Evolutionary conservation across 1,140 invertebrate species (phyloP).

Genomic region (Pentalonia nigronervosa): DNA sequence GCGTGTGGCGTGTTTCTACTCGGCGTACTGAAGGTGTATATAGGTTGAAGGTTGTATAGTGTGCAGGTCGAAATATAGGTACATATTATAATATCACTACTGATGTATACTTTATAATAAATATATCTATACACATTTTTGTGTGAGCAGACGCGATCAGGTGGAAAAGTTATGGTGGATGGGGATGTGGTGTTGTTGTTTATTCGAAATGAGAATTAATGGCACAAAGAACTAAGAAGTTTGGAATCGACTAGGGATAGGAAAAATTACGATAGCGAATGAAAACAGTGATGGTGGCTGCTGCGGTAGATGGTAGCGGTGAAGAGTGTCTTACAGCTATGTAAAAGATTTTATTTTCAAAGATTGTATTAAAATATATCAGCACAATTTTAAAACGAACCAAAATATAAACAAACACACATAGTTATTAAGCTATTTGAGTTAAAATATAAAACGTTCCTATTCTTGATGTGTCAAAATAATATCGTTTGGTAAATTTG

Average conservation of each 20-base stretch:
- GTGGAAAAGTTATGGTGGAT: not conserved
- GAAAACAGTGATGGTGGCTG: not conserved
- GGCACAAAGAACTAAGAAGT: constrained; percentile 47
- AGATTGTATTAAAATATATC: not conserved
- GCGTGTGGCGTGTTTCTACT: constrained; percentile 6
- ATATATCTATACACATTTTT: constrained; percentile 25
- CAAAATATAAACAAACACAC: too few relatives aligned
- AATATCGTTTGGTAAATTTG: too few relatives aligned
- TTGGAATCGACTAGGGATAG: constrained; percentile 41
- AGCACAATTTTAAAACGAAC: not conserved
- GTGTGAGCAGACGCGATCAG: constrained; percentile 34
- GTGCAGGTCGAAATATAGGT: not conserved
- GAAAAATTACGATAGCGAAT: constrained; percentile 22
- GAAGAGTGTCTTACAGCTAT: not conserved
- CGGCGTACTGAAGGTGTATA: not conserved
- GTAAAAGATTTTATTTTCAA: not conserved
- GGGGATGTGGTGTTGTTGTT: not conserved
- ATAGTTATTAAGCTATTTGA: not conserved
- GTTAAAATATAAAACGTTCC: too few relatives aligned
- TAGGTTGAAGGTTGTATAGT: not conserved
- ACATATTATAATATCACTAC: not conserved
- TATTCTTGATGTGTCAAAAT: too few relatives aligned
- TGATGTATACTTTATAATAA: not conserved
- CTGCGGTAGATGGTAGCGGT: too few relatives aligned
- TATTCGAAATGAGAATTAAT: constrained; percentile 51